Percentiles rank a stretch among this genome's conserved stretches.
phyloP scores from a whole-genome alignment of 2,888 invertebrate species.

The Chymomyza procnemis region DNA sequence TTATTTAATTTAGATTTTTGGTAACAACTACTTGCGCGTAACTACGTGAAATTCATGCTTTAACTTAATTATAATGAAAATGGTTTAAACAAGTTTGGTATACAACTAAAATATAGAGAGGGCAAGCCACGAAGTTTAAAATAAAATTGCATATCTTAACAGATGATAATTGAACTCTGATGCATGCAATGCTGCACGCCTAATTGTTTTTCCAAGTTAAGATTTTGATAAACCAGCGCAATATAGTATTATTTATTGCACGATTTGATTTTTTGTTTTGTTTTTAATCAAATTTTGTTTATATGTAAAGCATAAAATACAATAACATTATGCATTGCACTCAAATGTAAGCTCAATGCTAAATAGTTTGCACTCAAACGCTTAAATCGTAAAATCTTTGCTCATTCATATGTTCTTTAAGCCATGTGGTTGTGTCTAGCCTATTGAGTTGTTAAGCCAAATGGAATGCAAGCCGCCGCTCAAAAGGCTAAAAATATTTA shows the following conservation, averaged over 20 bases:
- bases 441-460: background rate
- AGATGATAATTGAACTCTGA: conserved; percentile 10
- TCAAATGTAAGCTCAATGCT: background rate
- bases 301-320: background rate
- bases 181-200: background rate
- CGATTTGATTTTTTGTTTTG: background rate
- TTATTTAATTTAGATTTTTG: conserved; percentile 16
- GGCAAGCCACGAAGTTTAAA: conserved; percentile 25
- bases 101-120: background rate
- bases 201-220: conserved; percentile 5
- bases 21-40: conserved; percentile 64
- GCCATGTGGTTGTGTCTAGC: background rate
- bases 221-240: background rate
- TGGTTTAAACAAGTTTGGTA: conserved; percentile 26
- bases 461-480: background rate
- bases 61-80: conserved; percentile 35
- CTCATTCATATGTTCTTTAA: background rate
- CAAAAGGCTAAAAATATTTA: background rate
- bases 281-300: background rate
- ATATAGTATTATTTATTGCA: background rate
- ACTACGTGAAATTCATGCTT: conserved; percentile 40
- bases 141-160: conserved; percentile 24
- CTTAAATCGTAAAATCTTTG: background rate
- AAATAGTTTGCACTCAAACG: background rate
- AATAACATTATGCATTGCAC: background rate